These are phyloP conservation scores for Pogona vitticeps DNA, from an alignment of 2,113 vertebrate genomes.

Conservation along the genomic window DNA sequence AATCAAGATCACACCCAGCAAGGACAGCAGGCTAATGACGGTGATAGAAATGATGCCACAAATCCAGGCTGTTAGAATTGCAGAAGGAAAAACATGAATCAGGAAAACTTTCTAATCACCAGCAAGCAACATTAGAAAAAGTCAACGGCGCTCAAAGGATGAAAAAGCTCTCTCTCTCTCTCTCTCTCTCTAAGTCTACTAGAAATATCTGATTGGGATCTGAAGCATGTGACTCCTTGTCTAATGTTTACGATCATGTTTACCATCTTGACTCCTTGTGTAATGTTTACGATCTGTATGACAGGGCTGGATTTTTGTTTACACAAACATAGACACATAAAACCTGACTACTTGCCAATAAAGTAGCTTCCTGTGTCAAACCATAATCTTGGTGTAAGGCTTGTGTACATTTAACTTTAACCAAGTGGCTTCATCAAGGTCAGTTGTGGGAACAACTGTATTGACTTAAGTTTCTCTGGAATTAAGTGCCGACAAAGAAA, in stretches of 20 bases:
- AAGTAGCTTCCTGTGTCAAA: not conserved
- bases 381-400: not conserved
- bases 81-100: slow-evolving; percentile 49
- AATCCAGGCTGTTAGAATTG: slow-evolving; percentile 82
- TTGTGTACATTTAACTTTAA: not conserved
- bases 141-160: slow-evolving; percentile 33
- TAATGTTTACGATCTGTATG: not conserved
- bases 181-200: no score
- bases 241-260: not conserved
- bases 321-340: not conserved
- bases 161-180: no score
- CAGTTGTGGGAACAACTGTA: not conserved
- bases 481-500: not conserved
- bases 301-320: no score
- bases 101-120: slow-evolving; percentile 49
- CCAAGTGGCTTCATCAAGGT: not conserved
- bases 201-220: not conserved
- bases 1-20: slow-evolving; percentile 93
- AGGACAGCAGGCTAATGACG: slow-evolving; percentile 96
- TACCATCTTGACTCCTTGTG: not conserved
- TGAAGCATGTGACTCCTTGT: not conserved
- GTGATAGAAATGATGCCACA: slow-evolving; percentile 98
- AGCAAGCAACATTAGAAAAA: slow-evolving; percentile 33
- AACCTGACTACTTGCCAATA: not conserved
- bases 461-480: not conserved